These are phyloP conservation scores for Buceros bicornis DNA, from an alignment of 2,797 vertebrate genomes.

Conservation along the genomic window DNA sequence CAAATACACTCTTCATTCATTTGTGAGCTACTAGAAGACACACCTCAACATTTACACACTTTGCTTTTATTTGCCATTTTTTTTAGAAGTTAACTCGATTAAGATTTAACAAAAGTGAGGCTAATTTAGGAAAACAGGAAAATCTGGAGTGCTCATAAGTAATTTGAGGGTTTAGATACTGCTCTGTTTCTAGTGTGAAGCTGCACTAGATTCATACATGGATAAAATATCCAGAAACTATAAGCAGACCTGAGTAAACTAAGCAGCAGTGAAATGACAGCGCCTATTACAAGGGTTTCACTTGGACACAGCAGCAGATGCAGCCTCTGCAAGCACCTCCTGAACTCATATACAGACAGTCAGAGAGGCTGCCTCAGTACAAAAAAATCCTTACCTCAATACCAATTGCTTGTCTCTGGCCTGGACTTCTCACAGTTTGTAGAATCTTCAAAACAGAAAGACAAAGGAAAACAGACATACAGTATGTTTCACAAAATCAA, in stretches of 20 bases:
- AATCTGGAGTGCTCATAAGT: neutral
- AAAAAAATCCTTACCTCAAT: constrained; percentile 88
- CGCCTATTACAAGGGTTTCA: neutral
- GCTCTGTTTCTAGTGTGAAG: neutral
- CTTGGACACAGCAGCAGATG: neutral
- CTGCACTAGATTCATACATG: neutral
- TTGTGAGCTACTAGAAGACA: neutral
- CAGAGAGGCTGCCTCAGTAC: neutral
- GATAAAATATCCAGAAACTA: neutral
- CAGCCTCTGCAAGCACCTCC: neutral
- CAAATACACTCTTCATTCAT: neutral
- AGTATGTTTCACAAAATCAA: neutral
- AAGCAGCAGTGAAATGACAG: neutral
- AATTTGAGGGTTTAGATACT: neutral
- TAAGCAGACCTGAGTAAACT: neutral
- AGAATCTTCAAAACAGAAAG: constrained; percentile 85
- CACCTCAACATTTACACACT: neutral
- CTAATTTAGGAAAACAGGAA: neutral
- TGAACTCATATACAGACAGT: neutral
- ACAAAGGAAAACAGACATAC: neutral
- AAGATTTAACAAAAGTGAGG: neutral
- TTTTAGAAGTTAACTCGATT: neutral
- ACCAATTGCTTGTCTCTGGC: constrained; percentile 92
- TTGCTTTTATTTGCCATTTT: neutral
- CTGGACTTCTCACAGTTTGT: constrained; percentile 91